Evolutionary conservation across 1,140 invertebrate species (phyloP).

Genomic region (Drosophila mauritiana): DNA sequence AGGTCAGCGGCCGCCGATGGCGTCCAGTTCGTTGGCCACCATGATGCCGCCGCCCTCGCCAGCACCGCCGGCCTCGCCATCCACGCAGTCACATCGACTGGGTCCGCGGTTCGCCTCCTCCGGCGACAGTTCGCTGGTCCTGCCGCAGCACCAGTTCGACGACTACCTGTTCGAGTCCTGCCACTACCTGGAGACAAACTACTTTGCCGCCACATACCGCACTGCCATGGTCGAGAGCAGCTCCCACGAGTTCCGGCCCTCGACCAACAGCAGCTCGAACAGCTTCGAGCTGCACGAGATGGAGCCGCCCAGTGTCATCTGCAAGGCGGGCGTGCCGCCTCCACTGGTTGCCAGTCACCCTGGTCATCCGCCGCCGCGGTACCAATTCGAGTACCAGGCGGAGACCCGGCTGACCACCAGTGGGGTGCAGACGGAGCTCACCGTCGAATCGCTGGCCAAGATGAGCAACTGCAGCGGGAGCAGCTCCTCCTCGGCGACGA

Average conservation of each 20-base stretch:
- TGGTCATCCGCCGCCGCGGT: conserved; percentile 22
- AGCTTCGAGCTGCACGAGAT: conserved; percentile 78
- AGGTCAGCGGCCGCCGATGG: conserved; percentile 53
- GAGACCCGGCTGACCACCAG: conserved; percentile 77
- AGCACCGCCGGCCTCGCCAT: conserved; percentile 49
- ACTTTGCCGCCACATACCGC: conserved; percentile 83
- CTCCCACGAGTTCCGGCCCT: conserved; percentile 81
- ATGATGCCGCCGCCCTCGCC: conserved; percentile 57
- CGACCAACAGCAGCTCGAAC: conserved; percentile 75
- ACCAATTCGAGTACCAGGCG: conserved; percentile 39
- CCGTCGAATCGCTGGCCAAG: conserved; percentile 69
- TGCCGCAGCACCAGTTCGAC: conserved; percentile 72
- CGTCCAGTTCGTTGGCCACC: conserved; percentile 62
- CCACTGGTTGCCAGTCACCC: conserved; percentile 6
- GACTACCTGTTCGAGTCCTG: conserved; percentile 84
- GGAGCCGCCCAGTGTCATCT: conserved; percentile 74
- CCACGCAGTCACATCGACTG: conserved; percentile 76
- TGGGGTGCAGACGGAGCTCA: conserved; percentile 78
- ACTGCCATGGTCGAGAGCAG: conserved; percentile 84
- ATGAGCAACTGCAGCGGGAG: conserved; percentile 48
- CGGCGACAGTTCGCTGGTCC: conserved; percentile 46
- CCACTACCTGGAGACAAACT: conserved; percentile 84
- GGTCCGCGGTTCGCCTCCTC: conserved; percentile 23
- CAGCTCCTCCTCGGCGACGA: conserved; percentile 30
- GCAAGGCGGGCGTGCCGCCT: conserved; percentile 64